A percentile compares a stretch with the other conserved stretches of the same genome.
Conservation (phyloP, 2,113 vertebrate species). For the Alethe castanea region DNA sequence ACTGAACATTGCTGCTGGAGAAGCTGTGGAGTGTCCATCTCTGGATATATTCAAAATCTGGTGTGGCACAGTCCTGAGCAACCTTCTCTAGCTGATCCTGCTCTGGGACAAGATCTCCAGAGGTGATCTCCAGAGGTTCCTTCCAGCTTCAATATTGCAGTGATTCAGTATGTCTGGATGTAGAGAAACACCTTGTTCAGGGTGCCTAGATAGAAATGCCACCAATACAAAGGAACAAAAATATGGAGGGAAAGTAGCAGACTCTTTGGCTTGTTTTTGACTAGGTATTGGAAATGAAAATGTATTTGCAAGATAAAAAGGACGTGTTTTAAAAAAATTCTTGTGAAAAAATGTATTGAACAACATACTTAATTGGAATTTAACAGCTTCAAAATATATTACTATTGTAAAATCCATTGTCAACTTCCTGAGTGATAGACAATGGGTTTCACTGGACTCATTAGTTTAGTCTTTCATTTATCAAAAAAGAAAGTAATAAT, state of each 20-base stretch:
- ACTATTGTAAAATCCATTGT: not conserved
- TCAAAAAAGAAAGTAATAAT: not conserved
- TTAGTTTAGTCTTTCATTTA: not conserved
- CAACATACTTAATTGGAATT: not conserved
- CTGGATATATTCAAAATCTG: not conserved
- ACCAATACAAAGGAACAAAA: not conserved
- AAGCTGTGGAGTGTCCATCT: not conserved
- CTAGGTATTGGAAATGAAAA: not conserved
- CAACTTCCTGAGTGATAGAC: not conserved
- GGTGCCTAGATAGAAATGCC: not conserved
- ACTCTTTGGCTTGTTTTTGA: not conserved
- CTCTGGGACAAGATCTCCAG: not conserved
- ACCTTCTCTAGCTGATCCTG: not conserved
- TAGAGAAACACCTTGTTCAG: not conserved
- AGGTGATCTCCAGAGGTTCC: not conserved
- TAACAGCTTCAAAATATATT: not conserved
- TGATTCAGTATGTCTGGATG: not conserved
- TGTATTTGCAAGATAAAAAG: not conserved
- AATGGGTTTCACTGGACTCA: not conserved
- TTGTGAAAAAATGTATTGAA: not conserved
- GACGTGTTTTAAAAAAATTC: not conserved
- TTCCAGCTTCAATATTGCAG: not conserved
- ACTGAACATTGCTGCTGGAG: not conserved
- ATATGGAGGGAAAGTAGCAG: not conserved
- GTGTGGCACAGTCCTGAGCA: not conserved